Base-by-base conservation (phyloP, 1,140 invertebrate species). In the Solenopsis fugax region DNA sequence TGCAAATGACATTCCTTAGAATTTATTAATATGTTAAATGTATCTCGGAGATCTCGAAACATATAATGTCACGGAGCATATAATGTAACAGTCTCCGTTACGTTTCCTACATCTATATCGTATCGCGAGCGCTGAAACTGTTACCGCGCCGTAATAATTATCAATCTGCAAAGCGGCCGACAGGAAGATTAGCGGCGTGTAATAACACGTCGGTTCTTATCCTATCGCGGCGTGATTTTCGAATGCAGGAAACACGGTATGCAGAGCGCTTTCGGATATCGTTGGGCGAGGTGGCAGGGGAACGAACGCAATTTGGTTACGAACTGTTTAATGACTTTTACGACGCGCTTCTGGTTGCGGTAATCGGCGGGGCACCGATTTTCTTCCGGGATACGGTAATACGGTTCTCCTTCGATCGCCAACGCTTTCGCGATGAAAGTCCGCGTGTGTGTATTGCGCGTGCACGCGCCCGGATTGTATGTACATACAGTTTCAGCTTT, bases 401-500 rank as follows among this genome's bases (percentile, higher is more conserved):
- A 81, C 69, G 76, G 50, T 85, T 80, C 82, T 88, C 77, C 82
- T 78, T 72, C 71, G 60, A 90, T 87, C 89, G 60, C 21, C n/a
- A 56, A 54, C 34, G 88, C 88, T 90, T 90, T 90, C 89, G 89
- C 88, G 88, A 90, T 85, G 89, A 90, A 90, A 90, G 89, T 90
- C 10, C 29, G 34, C 48, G 21, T 37, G 29, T 62, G 56, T 56
- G n/a, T 72, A 62, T 9, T 9, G 50, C 56, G 60, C 16, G 71
- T 73, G 52, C 73, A 72, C 48, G 58, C 67, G 54, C 56, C 29
- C 16, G 73, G 84, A 56, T 58, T 72, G 41, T 41, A 5, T 41
- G 69, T 18, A 86, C 13, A 21, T 21, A 85, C 18, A 18, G 56
- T 67, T 45, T 37, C 48, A 67, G 34, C 58, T 64, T 29, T 29